Evolutionary conservation across 1,140 invertebrate genomes (phyloP).

Genomic region (Euura lappo): DNA sequence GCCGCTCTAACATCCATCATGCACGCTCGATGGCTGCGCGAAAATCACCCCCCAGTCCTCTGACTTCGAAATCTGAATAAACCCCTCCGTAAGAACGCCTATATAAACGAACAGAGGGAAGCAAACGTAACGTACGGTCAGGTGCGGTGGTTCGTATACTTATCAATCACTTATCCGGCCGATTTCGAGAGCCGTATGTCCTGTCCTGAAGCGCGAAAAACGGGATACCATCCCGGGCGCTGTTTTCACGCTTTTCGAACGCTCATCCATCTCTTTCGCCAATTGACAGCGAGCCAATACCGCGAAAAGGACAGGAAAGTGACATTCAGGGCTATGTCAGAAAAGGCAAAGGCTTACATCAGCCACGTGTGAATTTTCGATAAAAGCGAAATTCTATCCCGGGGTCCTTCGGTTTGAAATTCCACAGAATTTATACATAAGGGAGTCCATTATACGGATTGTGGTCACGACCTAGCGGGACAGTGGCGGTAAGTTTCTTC

Average conservation of each 20-base stretch:
- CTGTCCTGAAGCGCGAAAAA: not conserved
- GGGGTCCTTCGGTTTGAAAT: not conserved
- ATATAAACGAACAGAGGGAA: not conserved
- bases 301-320: not conserved
- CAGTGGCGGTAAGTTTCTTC: conserved; percentile 19
- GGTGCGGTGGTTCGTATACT: conserved; percentile 34
- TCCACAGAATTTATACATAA: conserved; percentile 43
- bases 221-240: not conserved
- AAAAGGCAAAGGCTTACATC: no score
- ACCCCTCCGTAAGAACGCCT: no score
- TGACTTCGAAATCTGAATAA: no score
- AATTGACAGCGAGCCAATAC: conserved; percentile 27
- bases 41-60: no score
- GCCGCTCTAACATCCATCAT: conserved; percentile 34
- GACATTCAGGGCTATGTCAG: not conserved
- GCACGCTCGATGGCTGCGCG: conserved; percentile 20
- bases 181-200: conserved; percentile 12
- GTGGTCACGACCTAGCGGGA: conserved; percentile 44
- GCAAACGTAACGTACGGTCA: conserved; percentile 34
- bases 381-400: no score
- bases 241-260: not conserved
- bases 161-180: conserved; percentile 45
- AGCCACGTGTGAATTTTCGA: no score
- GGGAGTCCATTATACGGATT: conserved; percentile 57
- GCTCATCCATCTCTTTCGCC: conserved; percentile 33